These are phyloP conservation scores for Hyphantria cunea DNA, from an alignment of 1,140 invertebrate species.

Conservation along the genomic window DNA sequence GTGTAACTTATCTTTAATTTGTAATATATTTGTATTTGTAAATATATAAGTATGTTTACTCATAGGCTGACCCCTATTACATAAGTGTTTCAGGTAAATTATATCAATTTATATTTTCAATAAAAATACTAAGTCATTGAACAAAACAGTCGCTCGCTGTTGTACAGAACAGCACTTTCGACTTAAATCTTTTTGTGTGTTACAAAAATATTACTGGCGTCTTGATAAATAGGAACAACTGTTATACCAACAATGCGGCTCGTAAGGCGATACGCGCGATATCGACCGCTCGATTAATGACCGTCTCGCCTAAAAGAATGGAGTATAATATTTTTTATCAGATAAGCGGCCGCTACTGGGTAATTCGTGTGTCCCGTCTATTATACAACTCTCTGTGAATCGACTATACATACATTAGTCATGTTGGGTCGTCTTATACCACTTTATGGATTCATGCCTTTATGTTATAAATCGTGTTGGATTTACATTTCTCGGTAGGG, in stretches of 20 bases:
- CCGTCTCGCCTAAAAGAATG: conserved; percentile 78
- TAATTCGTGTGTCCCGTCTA: conserved; percentile 70
- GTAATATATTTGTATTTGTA: no score
- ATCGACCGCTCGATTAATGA: conserved; percentile 79
- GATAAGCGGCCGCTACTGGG: conserved; percentile 76
- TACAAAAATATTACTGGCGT: conserved; percentile 75
- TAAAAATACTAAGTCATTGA: conserved; percentile 58
- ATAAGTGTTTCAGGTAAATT: no score
- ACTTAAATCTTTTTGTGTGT: conserved; percentile 55
- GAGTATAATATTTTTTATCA: conserved; percentile 80
- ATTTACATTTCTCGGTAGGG: conserved; percentile 37
- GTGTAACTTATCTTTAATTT: no score
- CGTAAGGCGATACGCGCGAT: conserved; percentile 74
- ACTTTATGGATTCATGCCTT: conserved; percentile 57
- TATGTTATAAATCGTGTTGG: conserved; percentile 53
- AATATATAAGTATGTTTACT: no score
- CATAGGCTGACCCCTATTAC: no score
- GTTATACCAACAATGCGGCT: conserved; percentile 71
- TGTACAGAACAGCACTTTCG: no score
- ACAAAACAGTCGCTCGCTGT: conserved; percentile 60
- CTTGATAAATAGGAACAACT: conserved; percentile 78
- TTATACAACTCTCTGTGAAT: conserved; percentile 63
- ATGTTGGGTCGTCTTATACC: conserved; percentile 57
- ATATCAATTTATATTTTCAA: conserved; percentile 30
- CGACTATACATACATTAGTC: conserved; percentile 69